A percentile compares a stretch with the other conserved stretches of the same genome.
Evolutionary conservation across 53 echinoderm and acorn worm genomes (phyloP).

Genomic region (Stichopus horrens): DNA sequence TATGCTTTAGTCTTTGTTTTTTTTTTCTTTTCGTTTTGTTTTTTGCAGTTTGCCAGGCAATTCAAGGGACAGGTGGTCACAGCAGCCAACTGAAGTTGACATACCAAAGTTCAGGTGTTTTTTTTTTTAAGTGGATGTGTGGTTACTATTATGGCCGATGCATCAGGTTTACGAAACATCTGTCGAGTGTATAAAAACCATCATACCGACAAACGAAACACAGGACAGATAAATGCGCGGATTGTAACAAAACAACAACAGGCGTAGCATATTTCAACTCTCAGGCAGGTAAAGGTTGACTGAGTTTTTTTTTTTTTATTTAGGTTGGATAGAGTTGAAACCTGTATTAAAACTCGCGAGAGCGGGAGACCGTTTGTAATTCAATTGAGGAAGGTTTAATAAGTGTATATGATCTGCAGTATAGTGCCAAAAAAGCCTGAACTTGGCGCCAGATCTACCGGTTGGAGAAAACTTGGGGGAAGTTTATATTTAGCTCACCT

Average conservation of each 20-base stretch:
- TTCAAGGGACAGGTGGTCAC: background rate
- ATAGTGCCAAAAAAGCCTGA: too few relatives aligned
- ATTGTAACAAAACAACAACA: too few relatives aligned
- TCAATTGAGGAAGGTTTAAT: background rate
- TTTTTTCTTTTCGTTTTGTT: background rate
- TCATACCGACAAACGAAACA: too few relatives aligned
- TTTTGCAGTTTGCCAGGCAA: background rate
- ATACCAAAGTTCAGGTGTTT: background rate
- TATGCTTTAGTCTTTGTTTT: background rate
- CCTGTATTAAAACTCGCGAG: background rate
- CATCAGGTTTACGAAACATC: background rate
- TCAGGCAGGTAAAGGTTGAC: too few relatives aligned
- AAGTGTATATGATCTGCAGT: background rate
- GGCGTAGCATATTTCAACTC: too few relatives aligned
- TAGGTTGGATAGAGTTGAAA: background rate
- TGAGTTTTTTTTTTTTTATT: background rate
- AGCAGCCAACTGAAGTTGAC: background rate
- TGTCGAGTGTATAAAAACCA: background rate
- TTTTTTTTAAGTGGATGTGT: background rate
- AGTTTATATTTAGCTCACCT: background rate
- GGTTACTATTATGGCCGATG: background rate
- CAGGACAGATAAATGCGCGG: too few relatives aligned
- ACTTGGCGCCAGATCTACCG: too few relatives aligned
- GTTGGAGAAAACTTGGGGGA: too few relatives aligned
- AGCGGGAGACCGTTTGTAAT: background rate